Conservation (phyloP, 2,888 invertebrate genomes). For the Reticulitermes lucifugus region DNA sequence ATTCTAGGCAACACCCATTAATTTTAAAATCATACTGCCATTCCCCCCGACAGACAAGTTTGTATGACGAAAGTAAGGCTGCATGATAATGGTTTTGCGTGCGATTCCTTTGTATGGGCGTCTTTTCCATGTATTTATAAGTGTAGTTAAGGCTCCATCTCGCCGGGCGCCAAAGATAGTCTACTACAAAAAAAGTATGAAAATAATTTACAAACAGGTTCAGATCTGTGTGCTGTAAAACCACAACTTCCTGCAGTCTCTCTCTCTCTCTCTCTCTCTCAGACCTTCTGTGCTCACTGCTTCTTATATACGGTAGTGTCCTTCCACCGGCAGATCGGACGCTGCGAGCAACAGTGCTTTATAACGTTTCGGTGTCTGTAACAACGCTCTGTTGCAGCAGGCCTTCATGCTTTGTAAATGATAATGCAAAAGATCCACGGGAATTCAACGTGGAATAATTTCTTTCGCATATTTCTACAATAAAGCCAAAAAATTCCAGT, state of each 20-base stretch:
- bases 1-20: conserved; percentile 21
- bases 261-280: neutral
- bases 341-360: conserved; percentile 3
- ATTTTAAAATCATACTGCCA: conserved; percentile 28
- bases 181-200: conserved; percentile 9
- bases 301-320: neutral
- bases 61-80: neutral
- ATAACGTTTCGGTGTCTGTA: neutral
- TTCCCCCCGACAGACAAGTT: neutral
- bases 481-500: too few species aligned
- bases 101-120: conserved; percentile 33
- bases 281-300: neutral
- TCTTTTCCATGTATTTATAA: conserved; percentile 33
- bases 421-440: too few species aligned
- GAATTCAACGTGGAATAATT: too few species aligned
- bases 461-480: too few species aligned
- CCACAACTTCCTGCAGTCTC: conserved; percentile 29
- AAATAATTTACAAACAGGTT: conserved; percentile 13
- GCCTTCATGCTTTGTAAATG: too few species aligned
- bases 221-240: conserved; percentile 8
- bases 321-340: neutral
- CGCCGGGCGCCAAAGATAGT: conserved; percentile 26
- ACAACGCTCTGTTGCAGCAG: too few species aligned
- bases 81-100: conserved; percentile 24
- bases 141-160: conserved; percentile 16